These are phyloP conservation scores for Drosophila bipectinata DNA, from an alignment of 1,140 invertebrate species.

Conservation along the genomic window DNA sequence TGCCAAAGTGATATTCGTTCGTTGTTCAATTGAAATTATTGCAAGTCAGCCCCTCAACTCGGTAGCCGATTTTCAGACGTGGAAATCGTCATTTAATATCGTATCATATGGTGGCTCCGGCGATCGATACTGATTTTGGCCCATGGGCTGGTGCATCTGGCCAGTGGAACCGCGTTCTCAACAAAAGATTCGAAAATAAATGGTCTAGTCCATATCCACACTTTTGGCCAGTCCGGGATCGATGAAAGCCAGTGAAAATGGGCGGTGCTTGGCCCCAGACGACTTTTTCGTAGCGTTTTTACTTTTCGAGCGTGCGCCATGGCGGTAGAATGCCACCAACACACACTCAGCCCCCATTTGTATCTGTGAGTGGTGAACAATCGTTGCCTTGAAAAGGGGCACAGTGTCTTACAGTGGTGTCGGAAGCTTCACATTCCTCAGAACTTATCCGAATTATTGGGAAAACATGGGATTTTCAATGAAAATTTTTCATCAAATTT, in stretches of 20 bases:
- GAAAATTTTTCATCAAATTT: no score
- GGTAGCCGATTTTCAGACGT: constrained; percentile 56
- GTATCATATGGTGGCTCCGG: not conserved
- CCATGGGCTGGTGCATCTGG: constrained; percentile 47
- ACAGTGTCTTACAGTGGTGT: constrained; percentile 26
- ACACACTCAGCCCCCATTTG: constrained; percentile 19
- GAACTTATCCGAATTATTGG: no score
- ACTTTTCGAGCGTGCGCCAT: constrained; percentile 74
- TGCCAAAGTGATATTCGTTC: constrained; percentile 75
- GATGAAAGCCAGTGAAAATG: constrained; percentile 77
- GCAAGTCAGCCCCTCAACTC: constrained; percentile 78
- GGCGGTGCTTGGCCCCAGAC: constrained; percentile 63
- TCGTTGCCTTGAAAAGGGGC: not conserved
- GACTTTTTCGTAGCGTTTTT: constrained; percentile 18
- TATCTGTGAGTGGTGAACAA: constrained; percentile 13
- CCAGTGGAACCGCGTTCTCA: constrained; percentile 32
- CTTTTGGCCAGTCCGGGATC: constrained; percentile 56
- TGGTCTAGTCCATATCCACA: constrained; percentile 57
- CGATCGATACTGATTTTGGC: constrained; percentile 53
- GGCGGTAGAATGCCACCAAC: constrained; percentile 28
- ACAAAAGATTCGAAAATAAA: constrained; percentile 58
- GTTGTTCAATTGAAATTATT: constrained; percentile 71
- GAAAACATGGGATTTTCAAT: no score
- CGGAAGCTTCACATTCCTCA: no score
- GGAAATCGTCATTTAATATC: constrained; percentile 34